Evolutionary conservation across 2,113 vertebrate genomes (phyloP).

Genomic region (Actenoides hombroni): DNA sequence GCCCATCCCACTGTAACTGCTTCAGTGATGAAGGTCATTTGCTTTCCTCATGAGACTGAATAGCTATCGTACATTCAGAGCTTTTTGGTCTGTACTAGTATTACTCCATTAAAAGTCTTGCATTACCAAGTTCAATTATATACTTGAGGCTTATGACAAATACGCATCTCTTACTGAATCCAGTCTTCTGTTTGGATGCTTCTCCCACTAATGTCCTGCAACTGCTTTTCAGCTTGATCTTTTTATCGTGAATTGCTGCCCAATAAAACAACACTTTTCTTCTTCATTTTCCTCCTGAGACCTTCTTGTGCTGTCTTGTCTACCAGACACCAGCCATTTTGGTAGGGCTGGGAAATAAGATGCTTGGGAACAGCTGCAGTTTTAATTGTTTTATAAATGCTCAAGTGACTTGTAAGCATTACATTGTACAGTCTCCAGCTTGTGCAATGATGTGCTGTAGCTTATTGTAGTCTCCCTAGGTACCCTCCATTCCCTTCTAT

Average conservation of each 20-base stretch:
- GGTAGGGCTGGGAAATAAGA: background rate
- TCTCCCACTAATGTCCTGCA: background rate
- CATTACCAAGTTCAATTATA: constrained; percentile 1
- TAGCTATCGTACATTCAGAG: background rate
- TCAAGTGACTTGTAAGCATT: background rate
- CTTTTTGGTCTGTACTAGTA: background rate
- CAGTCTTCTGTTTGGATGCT: background rate
- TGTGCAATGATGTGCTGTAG: background rate
- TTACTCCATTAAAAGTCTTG: constrained; percentile 7
- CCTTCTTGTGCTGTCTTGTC: background rate
- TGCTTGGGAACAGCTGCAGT: background rate
- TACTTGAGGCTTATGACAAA: constrained; percentile 4
- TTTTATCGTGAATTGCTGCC: background rate
- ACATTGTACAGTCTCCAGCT: background rate
- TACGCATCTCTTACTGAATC: background rate
- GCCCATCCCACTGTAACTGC: background rate
- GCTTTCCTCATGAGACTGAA: background rate
- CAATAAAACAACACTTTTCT: background rate
- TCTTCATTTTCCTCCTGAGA: background rate
- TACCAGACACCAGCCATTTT: background rate
- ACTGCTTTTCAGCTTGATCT: background rate
- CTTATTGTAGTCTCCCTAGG: background rate
- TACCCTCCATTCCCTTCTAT: background rate
- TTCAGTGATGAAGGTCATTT: background rate
- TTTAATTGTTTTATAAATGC: background rate